Conservation (phyloP, 2,113 vertebrate species). For the Dasypus novemcinctus region DNA sequence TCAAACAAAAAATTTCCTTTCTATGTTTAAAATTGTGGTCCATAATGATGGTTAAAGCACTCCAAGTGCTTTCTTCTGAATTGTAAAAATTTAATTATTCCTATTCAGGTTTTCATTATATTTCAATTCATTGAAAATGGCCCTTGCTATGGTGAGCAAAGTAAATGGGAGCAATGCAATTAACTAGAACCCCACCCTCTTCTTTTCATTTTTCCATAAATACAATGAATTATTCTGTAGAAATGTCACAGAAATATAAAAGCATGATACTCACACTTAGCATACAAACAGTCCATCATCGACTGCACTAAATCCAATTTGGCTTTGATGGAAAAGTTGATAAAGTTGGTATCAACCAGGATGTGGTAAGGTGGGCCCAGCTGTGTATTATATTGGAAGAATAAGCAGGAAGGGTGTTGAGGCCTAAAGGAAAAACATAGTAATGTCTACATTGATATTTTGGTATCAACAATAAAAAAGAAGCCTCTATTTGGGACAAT, state of each 20-base stretch:
- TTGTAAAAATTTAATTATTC: neutral
- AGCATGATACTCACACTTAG: conserved; percentile 92
- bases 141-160: neutral
- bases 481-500: neutral
- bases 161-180: neutral
- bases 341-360: conserved; percentile 97
- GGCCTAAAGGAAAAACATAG: conserved; percentile 81
- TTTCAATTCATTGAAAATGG: conserved; percentile 11
- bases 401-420: conserved; percentile 96
- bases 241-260: conserved; percentile 20
- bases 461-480: neutral
- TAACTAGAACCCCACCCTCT: neutral
- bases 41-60: neutral
- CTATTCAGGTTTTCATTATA: neutral
- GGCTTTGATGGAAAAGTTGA: conserved; percentile 99
- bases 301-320: conserved; percentile 98
- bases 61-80: conserved; percentile 43
- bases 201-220: neutral
- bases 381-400: conserved; percentile 99
- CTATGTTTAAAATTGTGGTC: conserved; percentile 28
- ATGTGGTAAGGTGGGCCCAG: conserved; percentile 97
- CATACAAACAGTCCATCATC: conserved; percentile 99
- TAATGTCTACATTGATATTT: conserved; percentile 16
- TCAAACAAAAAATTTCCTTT: conserved; percentile 16
- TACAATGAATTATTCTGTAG: neutral